A percentile compares a stretch with the other conserved stretches of the same genome.
Conservation (phyloP, 2,113 vertebrate genomes). For the Nannobrachium achirus region DNA sequence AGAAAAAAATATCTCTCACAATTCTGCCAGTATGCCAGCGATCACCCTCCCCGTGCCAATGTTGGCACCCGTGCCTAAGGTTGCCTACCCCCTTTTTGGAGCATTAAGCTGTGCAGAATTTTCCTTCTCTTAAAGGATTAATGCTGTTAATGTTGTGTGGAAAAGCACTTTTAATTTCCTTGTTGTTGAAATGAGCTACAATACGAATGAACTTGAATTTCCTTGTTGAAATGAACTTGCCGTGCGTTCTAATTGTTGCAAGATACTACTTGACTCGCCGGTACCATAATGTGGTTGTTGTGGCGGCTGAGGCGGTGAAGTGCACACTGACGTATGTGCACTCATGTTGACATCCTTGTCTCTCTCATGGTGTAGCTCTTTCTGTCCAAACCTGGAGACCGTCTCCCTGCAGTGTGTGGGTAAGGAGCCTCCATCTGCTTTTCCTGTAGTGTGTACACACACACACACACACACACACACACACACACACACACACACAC, state of each 20-base stretch:
- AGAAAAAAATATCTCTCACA: no score
- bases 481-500: neutral
- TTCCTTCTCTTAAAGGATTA: no score
- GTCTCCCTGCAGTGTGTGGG: slow-evolving; percentile 76
- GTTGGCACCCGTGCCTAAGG: no score
- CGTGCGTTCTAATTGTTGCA: neutral
- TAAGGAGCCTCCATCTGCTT: slow-evolving; percentile 67
- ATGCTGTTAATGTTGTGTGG: no score
- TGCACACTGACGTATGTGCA: neutral
- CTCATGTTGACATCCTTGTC: slow-evolving; percentile 7
- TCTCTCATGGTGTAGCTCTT: slow-evolving; percentile 45
- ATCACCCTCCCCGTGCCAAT: no score
- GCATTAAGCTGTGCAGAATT: no score
- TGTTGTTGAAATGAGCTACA: no score
- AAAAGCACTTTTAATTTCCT: no score
- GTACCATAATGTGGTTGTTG: neutral
- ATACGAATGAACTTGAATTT: no score
- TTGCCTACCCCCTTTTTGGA: no score
- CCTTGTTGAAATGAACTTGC: no score
- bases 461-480: neutral
- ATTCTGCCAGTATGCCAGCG: no score
- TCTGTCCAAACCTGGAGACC: slow-evolving; percentile 56
- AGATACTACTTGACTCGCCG: neutral
- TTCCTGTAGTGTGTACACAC: slow-evolving; percentile 20
- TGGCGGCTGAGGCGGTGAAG: neutral